Base-by-base conservation (phyloP, 2,888 invertebrate species). In the Acanthosoma haemorrhoidale region DNA sequence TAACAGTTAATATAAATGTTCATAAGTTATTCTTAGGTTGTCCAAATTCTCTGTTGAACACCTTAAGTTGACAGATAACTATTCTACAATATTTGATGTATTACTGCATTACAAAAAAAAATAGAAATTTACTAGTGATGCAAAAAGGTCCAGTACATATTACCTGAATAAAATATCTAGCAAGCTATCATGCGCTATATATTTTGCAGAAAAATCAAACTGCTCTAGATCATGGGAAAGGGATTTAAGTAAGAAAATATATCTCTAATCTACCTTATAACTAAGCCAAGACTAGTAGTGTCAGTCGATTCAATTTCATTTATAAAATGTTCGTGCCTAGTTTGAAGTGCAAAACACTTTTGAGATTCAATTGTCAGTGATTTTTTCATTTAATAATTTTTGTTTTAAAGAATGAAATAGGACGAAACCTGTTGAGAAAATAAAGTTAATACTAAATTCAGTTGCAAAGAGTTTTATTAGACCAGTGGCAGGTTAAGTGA, bases 291-390 rank as follows among this genome's bases (percentile, higher is more conserved):
- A 74, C 79, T 81, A 76, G 78, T 80, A 61, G 79, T 79, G 74
- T 81, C 81, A 34, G 80, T 80, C 3, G 80, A 80, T 75, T 82
- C 82, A 75, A 82, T 79, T 77, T 82, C 82, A 74, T 77, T 78
- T 29, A 82, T 77, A 70, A 82, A 77, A 74, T 81, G 81, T 72
- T 82, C 82, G 75, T 80, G 79, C 73, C 81, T 81, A 2, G 80
- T 70, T 59, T 75, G 75, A 21, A 73, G 61, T 13, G 73, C 70
- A 41, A 74, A 73, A 71, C 70, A 70, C 57, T 72, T 72, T 43
- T 73, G 73, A 29, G 73, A 73, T 39, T 71, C 71, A 3, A 71
- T 38, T 3, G 73, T 74, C 4, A 70, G 39, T 21, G 71, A 71
- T 38, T 66, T 63, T 70, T 74, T 72, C 69, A 73, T 64, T 13